These are phyloP conservation scores for Alligator mississippiensis DNA, from an alignment of 2,113 vertebrate genomes.

Conservation along the genomic window DNA sequence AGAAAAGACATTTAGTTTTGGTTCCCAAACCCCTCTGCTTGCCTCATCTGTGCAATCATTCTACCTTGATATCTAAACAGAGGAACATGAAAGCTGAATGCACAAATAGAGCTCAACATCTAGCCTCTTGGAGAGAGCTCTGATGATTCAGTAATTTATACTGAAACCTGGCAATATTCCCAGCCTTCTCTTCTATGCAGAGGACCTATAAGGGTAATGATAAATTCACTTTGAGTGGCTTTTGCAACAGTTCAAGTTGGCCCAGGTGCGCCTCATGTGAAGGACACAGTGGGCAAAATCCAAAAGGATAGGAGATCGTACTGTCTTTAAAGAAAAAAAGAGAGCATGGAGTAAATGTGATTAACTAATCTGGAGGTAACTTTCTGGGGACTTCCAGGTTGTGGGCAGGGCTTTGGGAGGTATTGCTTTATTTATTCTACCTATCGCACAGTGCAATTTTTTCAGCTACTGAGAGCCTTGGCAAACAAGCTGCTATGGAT, in stretches of 20 bases:
- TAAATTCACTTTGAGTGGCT: neutral
- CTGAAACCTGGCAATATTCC: neutral
- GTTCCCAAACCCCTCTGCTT: neutral
- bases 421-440: neutral
- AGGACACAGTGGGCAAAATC: accelerated
- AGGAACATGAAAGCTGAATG: constrained; percentile 3
- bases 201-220: neutral
- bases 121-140: constrained; percentile 13
- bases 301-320: neutral
- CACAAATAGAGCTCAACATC: neutral
- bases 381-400: neutral
- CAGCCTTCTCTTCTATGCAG: neutral
- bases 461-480: accelerated
- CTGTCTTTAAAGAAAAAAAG: neutral
- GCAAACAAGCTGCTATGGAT: neutral
- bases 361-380: neutral
- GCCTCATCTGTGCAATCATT: neutral
- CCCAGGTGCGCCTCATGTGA: neutral
- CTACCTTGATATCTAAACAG: neutral
- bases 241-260: neutral
- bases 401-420: neutral
- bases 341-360: neutral
- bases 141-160: constrained; percentile 17
- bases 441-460: accelerated
- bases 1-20: neutral